Percentiles rank a stretch among this genome's conserved stretches.
Conservation (phyloP, 2,888 invertebrate genomes). For the Apotomis betuletana region DNA sequence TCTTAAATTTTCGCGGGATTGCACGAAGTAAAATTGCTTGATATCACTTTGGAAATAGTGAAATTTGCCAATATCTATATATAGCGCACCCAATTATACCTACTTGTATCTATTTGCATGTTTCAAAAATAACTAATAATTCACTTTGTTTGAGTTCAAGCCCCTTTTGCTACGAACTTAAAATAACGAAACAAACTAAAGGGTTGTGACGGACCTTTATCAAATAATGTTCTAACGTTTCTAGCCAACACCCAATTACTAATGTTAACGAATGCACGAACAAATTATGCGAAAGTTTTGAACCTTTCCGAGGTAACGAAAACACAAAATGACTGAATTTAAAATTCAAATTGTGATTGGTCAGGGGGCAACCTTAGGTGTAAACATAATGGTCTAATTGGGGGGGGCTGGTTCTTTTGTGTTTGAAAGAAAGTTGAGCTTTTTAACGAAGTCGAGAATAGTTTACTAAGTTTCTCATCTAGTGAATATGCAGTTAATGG, state of each 20-base stretch:
- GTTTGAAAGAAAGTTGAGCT: background rate
- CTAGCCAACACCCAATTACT: slow-evolving; percentile 37
- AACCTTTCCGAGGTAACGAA: slow-evolving; percentile 39
- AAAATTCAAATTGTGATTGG: slow-evolving; percentile 40
- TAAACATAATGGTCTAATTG: slow-evolving; percentile 25
- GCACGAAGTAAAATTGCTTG: too few species aligned
- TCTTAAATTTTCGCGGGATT: too few species aligned
- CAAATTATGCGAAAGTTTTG: slow-evolving; percentile 41
- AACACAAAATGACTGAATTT: slow-evolving; percentile 40
- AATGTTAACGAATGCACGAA: slow-evolving; percentile 42
- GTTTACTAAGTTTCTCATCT: too few species aligned
- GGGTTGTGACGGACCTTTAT: slow-evolving; percentile 26
- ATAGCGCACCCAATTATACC: too few species aligned
- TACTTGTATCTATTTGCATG: background rate
- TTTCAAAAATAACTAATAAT: background rate
- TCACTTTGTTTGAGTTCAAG: slow-evolving; percentile 6
- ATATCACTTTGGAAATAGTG: too few species aligned
- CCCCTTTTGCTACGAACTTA: slow-evolving; percentile 12
- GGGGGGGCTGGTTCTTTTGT: background rate
- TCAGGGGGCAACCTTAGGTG: slow-evolving; percentile 23
- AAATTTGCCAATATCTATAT: too few species aligned
- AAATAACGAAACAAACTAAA: slow-evolving; percentile 32
- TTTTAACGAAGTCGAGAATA: background rate
- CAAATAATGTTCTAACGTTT: slow-evolving; percentile 26
- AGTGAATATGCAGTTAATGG: too few species aligned